Evolutionary conservation across 2,113 vertebrate genomes (phyloP).

Genomic region (Cyanocitta stelleri): DNA sequence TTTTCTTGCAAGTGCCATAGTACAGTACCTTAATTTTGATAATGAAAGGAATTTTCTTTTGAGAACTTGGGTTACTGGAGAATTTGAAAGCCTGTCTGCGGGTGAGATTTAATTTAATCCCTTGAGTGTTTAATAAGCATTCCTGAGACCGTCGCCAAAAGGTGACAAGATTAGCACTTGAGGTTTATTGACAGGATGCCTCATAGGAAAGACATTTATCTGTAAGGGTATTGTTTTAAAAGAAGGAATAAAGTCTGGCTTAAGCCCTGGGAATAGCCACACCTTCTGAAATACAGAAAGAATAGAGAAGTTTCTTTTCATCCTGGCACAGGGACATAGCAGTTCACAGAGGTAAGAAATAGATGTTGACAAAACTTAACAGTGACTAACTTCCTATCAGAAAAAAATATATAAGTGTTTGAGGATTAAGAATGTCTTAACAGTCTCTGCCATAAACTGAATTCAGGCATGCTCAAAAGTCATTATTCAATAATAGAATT

Average conservation of each 20-base stretch:
- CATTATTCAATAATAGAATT: neutral
- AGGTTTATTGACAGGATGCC: conserved; percentile 55
- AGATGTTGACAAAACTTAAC: neutral
- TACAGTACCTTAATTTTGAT: conserved; percentile 56
- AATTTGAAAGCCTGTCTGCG: conserved; percentile 67
- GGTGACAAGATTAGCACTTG: conserved; percentile 69
- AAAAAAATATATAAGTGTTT: neutral
- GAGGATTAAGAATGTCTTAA: neutral
- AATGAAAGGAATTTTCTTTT: conserved; percentile 71
- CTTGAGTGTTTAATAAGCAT: conserved; percentile 72
- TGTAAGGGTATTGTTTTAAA: conserved; percentile 39
- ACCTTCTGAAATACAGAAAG: conserved; percentile 18
- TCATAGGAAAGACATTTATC: conserved; percentile 52
- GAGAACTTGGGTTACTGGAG: conserved; percentile 34
- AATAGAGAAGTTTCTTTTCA: neutral
- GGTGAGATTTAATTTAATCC: conserved; percentile 75
- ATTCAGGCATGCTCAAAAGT: neutral
- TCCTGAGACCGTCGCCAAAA: conserved; percentile 65
- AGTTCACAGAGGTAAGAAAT: neutral
- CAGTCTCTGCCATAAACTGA: neutral
- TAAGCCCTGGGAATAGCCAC: conserved; percentile 2
- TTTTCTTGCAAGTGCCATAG: conserved; percentile 52
- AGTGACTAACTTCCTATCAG: neutral
- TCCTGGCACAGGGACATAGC: neutral
- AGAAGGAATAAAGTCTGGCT: conserved; percentile 9